These are phyloP conservation scores for Mesoclemmys tuberculata DNA, from an alignment of 2,113 vertebrate genomes.

Conservation along the genomic window DNA sequence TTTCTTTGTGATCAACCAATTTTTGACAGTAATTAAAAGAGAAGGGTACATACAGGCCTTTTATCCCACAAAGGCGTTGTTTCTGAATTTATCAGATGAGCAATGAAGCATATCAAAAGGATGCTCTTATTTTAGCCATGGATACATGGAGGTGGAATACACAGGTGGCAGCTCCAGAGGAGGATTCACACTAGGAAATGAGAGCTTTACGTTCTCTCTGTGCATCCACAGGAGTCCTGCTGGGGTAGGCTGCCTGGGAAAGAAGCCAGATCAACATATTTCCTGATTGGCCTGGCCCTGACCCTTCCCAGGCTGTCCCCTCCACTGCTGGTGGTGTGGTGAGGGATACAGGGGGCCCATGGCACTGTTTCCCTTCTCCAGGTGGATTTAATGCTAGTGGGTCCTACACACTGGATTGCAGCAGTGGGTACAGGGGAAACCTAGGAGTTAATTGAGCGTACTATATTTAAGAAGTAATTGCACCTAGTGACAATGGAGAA, in stretches of 20 bases:
- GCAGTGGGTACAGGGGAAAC: background rate
- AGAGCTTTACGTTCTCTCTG: background rate
- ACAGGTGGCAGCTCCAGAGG: background rate
- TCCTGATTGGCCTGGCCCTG: background rate
- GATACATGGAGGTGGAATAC: background rate
- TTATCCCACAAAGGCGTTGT: fast-evolving
- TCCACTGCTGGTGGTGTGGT: background rate
- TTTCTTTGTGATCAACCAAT: background rate
- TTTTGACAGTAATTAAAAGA: background rate
- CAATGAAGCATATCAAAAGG: background rate
- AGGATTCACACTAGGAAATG: background rate
- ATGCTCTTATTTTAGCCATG: fast-evolving
- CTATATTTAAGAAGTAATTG: background rate
- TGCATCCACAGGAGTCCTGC: background rate
- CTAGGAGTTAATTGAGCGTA: background rate
- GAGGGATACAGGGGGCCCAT: background rate
- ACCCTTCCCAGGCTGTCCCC: background rate
- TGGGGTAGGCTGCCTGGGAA: background rate
- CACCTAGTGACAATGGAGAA: constrained; percentile 7
- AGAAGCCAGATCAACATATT: background rate
- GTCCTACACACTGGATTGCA: background rate
- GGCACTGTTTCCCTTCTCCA: background rate
- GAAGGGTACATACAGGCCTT: background rate
- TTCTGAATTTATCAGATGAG: background rate
- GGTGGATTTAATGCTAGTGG: background rate